Base-by-base conservation (phyloP, 2,797 vertebrate species). In the Cyclopterus lumpus region DNA sequence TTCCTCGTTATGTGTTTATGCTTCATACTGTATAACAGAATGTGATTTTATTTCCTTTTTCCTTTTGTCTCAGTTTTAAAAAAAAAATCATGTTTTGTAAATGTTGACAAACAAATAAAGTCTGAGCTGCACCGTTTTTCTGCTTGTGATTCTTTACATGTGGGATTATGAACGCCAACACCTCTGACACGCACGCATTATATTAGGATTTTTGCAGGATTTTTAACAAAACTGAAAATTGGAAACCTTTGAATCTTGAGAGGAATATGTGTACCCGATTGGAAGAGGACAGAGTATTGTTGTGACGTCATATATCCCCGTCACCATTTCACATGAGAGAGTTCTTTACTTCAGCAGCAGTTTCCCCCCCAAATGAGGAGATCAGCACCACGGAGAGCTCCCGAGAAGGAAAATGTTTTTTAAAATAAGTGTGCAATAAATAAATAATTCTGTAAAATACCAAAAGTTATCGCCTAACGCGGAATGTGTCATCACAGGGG, bases 301-400 rank as follows among this genome's bases (percentile, higher is more conserved):
- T 68, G 12, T 53, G 26, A 28, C 26, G 26, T 28, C 1, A 51
- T 2, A n/a, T 18, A 1, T 26, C 3, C 36, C 54, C 4, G 6
- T 16, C 36, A 11, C 2, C 28, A 18, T 46, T 67, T 77, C 1
- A 60, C 18, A 6, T 36, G 7, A 22, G 18, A 62, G 6, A 18
- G 6, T 58, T 54, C 34, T 30, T 78, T 18, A 26, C 40, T 24
- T 73, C 38, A 42, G 4, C 51, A 70, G 60, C 42, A 62, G 48
- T 30, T 55, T 36, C 36, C 24, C 5, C 44, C 59, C 24, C 18
- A 68, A 48, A 75, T 62, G 28, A 48, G 62, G 26, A 68, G 51
- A 75, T 91, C 91, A 93, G 91, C 86, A 94, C 92, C 92, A 91
- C 0, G 91, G 93, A 94, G 77, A 94, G 93, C 83, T 88, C 89